Evolutionary conservation across 1,140 invertebrate genomes (phyloP), one percentile per base, ranked within the genome.

Genomic region (Coboldia fuscipes): DNA sequence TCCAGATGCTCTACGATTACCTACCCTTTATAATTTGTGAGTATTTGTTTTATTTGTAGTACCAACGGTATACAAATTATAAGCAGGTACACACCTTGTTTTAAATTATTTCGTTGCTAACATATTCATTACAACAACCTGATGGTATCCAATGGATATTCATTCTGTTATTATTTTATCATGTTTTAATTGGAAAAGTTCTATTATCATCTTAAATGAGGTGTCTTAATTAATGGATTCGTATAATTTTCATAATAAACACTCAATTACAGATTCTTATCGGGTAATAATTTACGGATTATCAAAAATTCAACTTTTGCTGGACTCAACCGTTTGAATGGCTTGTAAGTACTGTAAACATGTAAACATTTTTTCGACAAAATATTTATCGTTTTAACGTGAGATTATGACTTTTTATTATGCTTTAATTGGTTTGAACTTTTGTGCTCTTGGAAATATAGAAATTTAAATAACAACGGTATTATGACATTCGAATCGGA

Each of bases 191-290:
- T 5, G 28, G 5, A 16, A 6, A 13, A 30, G 5, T 8, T 30
- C 13, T 30, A 5, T 12, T 23, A 23, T 23, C 22, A 23, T 6
- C 6, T 12, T 13, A 20, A 15, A 15, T 17, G 19, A 15, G 4
- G 17, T 15, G 3, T 19, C 6, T 34, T n/a, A 6, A 10, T 13
- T 9, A 32, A 18, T 33, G 7, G 5, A 13, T 28, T 30, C 23
- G 3, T 14, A 16, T 33, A 14, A 34, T 23, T 32, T 45, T 45
- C 16, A n/a, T n/a, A n/a, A n/a, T n/a, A n/a, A n/a, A n/a, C n/a
- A n/a, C n/a, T n/a, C n/a, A n/a, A n/a, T n/a, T n/a, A n/a, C 37
- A 58, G 56, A 45, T 57, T 52, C 43, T 36, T 58, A 36, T 48
- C 55, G 13, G 52, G 45, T 38, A 58, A 57, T 46, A 40, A 44